phyloP scores from a whole-genome alignment of 2,888 invertebrate species.

The Lasioglossum oenotherae region DNA sequence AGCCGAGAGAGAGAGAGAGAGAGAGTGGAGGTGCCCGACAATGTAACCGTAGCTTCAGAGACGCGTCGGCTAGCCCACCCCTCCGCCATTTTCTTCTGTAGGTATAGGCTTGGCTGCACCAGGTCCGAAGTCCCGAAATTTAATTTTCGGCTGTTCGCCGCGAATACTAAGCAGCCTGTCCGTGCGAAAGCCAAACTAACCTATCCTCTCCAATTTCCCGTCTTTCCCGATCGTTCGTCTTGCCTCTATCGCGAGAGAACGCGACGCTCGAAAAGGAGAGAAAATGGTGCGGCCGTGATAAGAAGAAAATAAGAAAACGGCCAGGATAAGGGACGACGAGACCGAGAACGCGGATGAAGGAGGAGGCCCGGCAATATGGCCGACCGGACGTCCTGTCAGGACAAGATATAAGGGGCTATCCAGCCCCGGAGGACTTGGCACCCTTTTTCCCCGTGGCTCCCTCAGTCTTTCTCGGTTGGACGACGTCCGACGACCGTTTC shows the following conservation, averaged over 20 bases:
- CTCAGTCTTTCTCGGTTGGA: constrained; percentile 36
- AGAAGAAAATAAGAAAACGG: constrained; percentile 27
- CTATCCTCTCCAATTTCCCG: constrained; percentile 14
- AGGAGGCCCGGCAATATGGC: constrained; percentile 65
- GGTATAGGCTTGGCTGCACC: constrained; percentile 52
- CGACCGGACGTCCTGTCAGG: constrained; percentile 69
- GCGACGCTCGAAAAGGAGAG: constrained; percentile 30
- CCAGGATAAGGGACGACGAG: not conserved
- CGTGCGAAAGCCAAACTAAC: constrained; percentile 68
- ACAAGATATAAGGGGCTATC: constrained; percentile 71
- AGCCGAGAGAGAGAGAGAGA: not conserved
- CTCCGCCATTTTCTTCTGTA: constrained; percentile 46
- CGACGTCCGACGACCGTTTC: constrained; percentile 36
- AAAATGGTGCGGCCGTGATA: constrained; percentile 36
- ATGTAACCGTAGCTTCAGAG: constrained; percentile 53
- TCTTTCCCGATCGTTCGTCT: constrained; percentile 40
- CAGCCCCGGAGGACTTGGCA: constrained; percentile 65
- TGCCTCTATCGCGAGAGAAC: constrained; percentile 22
- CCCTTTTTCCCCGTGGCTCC: constrained; percentile 58
- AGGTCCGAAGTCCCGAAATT: constrained; percentile 77
- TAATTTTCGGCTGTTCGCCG: constrained; percentile 76
- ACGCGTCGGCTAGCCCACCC: constrained; percentile 28
- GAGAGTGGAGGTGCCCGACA: constrained; percentile 25
- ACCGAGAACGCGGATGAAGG: constrained; percentile 26
- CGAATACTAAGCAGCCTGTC: constrained; percentile 77